Conservation (phyloP, 2,888 invertebrate genomes). For the Lasius fuliginosus region DNA sequence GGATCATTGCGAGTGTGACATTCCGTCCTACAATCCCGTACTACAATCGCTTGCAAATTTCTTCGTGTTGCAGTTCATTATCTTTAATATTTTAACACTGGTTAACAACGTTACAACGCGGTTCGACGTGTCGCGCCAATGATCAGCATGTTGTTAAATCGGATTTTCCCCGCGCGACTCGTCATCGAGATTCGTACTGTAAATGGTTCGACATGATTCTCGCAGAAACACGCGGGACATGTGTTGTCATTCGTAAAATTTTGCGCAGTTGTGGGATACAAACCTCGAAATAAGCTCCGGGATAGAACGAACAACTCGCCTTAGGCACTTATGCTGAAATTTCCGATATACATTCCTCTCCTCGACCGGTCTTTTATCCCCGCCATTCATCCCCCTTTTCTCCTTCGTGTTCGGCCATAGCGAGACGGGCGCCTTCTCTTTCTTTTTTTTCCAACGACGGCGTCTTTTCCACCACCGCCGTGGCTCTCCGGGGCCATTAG, state of each 20-base stretch:
- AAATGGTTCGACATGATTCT: conserved; percentile 6
- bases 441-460: conserved; percentile 47
- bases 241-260: conserved; percentile 60
- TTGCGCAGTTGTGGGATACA: conserved; percentile 6
- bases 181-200: background rate
- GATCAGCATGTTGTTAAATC: conserved; percentile 12
- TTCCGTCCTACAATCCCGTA: background rate
- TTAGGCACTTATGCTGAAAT: conserved; percentile 69
- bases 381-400: background rate
- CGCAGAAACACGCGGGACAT: background rate
- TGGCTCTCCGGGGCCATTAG: conserved; percentile 74
- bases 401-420: background rate
- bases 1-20: conserved; percentile 37
- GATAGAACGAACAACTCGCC: conserved; percentile 54
- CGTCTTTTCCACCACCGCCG: conserved; percentile 37
- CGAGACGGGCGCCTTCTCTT: conserved; percentile 39
- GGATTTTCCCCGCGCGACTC: background rate
- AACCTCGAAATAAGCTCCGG: conserved; percentile 61
- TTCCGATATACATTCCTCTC: conserved; percentile 55
- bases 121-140: conserved; percentile 6
- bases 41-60: conserved; percentile 35
- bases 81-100: conserved; percentile 42
- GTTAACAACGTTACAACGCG: conserved; percentile 30
- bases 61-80: conserved; percentile 43
- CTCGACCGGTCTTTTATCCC: conserved; percentile 52